Percentiles rank a stretch among this genome's conserved stretches.
Conservation (phyloP, 2,113 vertebrate species). For the Gasterosteus aculeatus region DNA sequence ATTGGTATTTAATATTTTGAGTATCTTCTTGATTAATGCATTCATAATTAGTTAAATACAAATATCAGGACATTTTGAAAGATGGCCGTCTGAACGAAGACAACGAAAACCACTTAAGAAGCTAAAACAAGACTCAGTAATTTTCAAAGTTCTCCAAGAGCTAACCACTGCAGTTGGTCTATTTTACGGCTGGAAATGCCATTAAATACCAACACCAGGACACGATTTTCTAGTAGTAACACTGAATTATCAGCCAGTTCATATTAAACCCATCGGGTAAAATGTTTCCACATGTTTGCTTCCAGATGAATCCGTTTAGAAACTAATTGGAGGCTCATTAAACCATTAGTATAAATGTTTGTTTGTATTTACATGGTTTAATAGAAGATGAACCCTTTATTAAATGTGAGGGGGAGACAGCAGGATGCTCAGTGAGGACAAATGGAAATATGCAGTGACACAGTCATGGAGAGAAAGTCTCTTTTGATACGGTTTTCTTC, state of each 20-base stretch:
- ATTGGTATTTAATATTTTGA: background rate
- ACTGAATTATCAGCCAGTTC: background rate
- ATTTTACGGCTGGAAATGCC: background rate
- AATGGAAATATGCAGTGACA: constrained; percentile 22
- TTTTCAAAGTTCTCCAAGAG: background rate
- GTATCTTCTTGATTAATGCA: background rate
- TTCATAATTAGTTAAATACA: background rate
- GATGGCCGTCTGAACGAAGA: background rate
- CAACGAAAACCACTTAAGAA: background rate
- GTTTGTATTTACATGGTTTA: constrained; percentile 14
- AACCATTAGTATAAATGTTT: background rate
- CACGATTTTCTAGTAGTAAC: no score
- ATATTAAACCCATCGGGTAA: background rate
- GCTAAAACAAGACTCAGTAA: background rate
- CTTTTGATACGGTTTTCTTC: constrained; percentile 58
- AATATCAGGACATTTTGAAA: no score
- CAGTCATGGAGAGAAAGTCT: no score
- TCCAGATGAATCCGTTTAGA: background rate
- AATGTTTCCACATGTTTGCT: constrained; percentile 9
- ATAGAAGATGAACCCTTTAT: background rate
- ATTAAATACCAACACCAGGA: no score
- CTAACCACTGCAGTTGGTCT: background rate
- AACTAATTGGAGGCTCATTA: background rate
- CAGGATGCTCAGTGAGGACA: constrained; percentile 20
- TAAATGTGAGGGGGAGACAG: constrained; percentile 1